Evolutionary conservation across 2,113 vertebrate species (phyloP).

Genomic region (Siniperca knerii): DNA sequence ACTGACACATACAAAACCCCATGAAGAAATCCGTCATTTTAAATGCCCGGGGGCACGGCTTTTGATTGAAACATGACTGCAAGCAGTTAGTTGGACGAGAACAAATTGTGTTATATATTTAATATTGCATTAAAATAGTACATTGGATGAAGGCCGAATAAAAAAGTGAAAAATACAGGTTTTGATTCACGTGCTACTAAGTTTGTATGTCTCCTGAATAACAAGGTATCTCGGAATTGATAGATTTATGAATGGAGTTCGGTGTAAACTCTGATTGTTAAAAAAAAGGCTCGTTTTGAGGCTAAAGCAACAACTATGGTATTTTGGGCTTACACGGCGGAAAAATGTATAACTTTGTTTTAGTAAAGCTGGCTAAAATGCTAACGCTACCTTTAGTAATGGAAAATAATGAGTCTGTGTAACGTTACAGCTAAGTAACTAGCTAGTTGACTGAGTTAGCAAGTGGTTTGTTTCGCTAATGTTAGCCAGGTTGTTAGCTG

Average conservation of each 20-base stretch:
- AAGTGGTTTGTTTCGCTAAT: neutral
- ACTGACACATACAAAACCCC: neutral
- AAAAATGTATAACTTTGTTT: neutral
- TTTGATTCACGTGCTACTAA: rapidly evolving
- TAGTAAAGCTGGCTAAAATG: too few species aligned
- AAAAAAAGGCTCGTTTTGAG: neutral
- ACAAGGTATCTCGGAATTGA: rapidly evolving
- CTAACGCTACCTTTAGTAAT: neutral
- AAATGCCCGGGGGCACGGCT: rapidly evolving
- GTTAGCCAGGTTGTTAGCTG: neutral
- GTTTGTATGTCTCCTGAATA: neutral
- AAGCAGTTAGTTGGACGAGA: neutral
- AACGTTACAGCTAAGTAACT: rapidly evolving
- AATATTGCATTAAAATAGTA: rapidly evolving
- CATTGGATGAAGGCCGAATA: neutral
- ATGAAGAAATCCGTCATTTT: neutral
- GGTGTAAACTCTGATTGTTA: too few species aligned
- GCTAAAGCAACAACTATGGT: too few species aligned
- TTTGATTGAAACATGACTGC: rapidly evolving
- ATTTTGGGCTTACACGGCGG: neutral
- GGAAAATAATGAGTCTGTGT: neutral
- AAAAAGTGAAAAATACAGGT: rapidly evolving
- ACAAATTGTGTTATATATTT: neutral
- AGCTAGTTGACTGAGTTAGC: neutral
- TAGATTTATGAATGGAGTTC: neutral